Base-by-base conservation (phyloP, 2,113 vertebrate species). In the Erinaceus europaeus region DNA sequence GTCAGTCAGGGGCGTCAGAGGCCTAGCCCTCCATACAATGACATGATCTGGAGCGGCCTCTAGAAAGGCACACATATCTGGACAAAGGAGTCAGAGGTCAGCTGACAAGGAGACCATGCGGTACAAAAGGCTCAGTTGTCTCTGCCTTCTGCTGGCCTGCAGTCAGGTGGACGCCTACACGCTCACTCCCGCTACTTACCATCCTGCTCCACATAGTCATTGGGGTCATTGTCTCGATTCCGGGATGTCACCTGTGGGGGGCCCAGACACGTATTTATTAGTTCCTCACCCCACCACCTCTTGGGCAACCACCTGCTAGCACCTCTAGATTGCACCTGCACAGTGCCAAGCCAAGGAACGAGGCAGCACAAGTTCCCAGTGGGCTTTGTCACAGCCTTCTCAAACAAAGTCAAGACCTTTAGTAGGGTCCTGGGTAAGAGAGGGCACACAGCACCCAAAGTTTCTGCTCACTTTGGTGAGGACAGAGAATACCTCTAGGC, bases 191-290 rank as follows among this genome's bases (percentile, higher is more conserved):
- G 46, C 1, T 69, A 90, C 96, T 96, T 91, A 99, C 99, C 99
- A 0, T 99, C 98, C 94, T 99, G 98, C 90, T 99, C 99, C 64
- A 99, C 99, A 0, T 99, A 99, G 93, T 99, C 99, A 59, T 98
- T 99, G 73, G 99, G 99, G 91, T 99, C 99, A 0, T 98, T 99
- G 95, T 99, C 99, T 95, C 99, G 97, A 97, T 98, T 99, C 92
- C 98, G 98, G 77, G 99, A 99, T 0, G 99, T 99, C 85, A 99
- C 99, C 99, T 99, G 91, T 23, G 88, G 7, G 44, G 88, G 57
- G 23, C 21, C 81, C 6, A 94, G 85, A 57, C 34, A 90, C 36
- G 55, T 27, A 40, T 10, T n/a, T 4, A 29, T 91, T 44, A 94
- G 72, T 55, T 11, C 44, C 29, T 57, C 18, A 21, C 9, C 65